These are phyloP conservation scores for Syngnathus acus DNA, from an alignment of 2,797 vertebrate species.

Conservation along the genomic window DNA sequence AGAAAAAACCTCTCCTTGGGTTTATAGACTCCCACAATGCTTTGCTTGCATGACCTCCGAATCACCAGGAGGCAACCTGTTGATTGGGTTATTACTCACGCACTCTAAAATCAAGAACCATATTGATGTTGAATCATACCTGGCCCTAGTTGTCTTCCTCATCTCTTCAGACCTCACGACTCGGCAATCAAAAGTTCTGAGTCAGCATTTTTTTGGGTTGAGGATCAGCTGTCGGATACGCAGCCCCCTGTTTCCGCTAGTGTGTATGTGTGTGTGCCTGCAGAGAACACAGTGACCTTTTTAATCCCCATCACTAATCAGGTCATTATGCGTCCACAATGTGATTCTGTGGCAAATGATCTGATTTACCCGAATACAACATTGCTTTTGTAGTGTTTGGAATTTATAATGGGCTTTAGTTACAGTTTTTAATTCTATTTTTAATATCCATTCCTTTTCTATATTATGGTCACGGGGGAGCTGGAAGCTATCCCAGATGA, in stretches of 20 bases:
- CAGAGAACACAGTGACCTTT: no score
- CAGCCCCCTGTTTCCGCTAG: constrained; percentile 47
- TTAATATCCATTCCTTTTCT: no score
- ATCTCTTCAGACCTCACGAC: no score
- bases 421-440: neutral
- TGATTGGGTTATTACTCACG: neutral
- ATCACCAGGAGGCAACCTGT: neutral
- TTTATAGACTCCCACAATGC: neutral
- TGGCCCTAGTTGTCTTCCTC: neutral
- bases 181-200: no score
- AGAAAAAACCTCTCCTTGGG: neutral
- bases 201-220: neutral
- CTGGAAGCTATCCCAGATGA: neutral
- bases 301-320: neutral
- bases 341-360: neutral
- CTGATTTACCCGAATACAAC: neutral
- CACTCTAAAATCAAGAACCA: neutral
- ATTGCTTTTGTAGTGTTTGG: neutral
- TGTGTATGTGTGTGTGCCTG: neutral
- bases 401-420: neutral
- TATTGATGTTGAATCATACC: no score
- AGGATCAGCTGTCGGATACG: constrained; percentile 62
- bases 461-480: no score
- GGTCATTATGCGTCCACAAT: neutral
- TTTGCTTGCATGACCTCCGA: neutral